phyloP scores from a whole-genome alignment of 2,888 invertebrate species.

The Eristalis tenax region DNA sequence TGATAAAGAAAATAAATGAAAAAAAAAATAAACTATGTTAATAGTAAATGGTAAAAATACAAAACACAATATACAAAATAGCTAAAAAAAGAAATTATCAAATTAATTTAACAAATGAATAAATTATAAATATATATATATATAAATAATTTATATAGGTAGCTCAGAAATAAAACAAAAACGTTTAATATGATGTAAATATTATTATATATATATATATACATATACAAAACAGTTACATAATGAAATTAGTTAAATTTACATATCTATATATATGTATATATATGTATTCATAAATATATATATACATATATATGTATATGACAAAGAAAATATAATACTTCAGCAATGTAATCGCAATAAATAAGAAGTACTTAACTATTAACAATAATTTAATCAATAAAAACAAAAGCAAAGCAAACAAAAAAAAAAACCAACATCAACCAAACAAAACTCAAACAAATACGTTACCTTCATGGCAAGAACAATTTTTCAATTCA shows the following conservation, averaged over 20 bases:
- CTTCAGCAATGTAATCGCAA: slow-evolving; percentile 77
- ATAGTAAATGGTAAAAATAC: slow-evolving; percentile 72
- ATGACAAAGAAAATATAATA: slow-evolving; percentile 52
- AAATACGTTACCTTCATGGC: slow-evolving; percentile 65
- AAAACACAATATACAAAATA: slow-evolving; percentile 71
- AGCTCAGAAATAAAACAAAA: slow-evolving; percentile 59
- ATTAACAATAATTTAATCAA: slow-evolving; percentile 73
- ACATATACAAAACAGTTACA: slow-evolving; percentile 62
- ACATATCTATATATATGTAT: slow-evolving; percentile 39
- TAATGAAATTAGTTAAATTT: slow-evolving; percentile 70
- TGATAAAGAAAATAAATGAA: slow-evolving; percentile 4
- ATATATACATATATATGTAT: slow-evolving; percentile 3
- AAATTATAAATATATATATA: slow-evolving; percentile 65
- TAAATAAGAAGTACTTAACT: slow-evolving; percentile 70
- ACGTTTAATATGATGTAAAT: slow-evolving; percentile 67
- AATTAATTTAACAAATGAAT: slow-evolving; percentile 68
- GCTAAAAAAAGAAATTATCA: slow-evolving; percentile 67
- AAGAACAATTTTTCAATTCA: slow-evolving; percentile 38
- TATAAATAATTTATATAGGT: slow-evolving; percentile 62
- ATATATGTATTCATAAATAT: slow-evolving; percentile 22
- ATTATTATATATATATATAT: slow-evolving; percentile 74
- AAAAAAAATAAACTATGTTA: slow-evolving; percentile 70
- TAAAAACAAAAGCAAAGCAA: slow-evolving; percentile 42
- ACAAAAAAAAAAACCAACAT: slow-evolving; percentile 42
- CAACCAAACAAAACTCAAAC: slow-evolving; percentile 35